Percentiles rank a stretch among this genome's conserved stretches.
Conservation (phyloP, 2,113 vertebrate genomes). For the Gallinago media region DNA sequence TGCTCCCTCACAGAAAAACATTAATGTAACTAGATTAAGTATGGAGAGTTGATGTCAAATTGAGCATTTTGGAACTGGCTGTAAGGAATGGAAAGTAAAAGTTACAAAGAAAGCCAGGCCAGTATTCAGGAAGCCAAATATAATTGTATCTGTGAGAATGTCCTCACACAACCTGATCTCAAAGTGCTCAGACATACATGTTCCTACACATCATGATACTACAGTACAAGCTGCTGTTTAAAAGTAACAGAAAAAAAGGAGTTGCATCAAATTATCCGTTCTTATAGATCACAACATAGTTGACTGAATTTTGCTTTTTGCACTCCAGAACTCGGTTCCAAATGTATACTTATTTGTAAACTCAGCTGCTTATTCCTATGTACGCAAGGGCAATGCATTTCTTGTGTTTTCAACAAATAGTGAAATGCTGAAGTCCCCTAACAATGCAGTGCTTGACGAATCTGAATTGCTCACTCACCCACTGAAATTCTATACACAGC, state of each 20-base stretch:
- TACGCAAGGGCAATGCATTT: background rate
- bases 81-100: background rate
- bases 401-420: conserved; percentile 61
- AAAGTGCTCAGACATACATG: background rate
- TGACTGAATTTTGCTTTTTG: background rate
- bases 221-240: background rate
- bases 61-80: background rate
- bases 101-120: background rate
- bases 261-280: background rate
- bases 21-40: background rate
- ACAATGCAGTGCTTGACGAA: conserved; percentile 69
- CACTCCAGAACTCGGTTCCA: background rate
- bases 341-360: background rate
- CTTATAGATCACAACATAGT: background rate
- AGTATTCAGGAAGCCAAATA: background rate
- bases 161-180: background rate
- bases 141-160: background rate
- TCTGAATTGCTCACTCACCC: conserved; percentile 69
- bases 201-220: background rate
- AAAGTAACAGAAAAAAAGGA: background rate
- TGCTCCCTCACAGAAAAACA: background rate
- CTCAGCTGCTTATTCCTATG: background rate
- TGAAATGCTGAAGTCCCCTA: conserved; percentile 32
- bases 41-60: background rate
- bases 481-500: conserved; percentile 66